These are phyloP conservation scores for Pachyramphus minor DNA, from an alignment of 2,113 vertebrate species.

Conservation along the genomic window DNA sequence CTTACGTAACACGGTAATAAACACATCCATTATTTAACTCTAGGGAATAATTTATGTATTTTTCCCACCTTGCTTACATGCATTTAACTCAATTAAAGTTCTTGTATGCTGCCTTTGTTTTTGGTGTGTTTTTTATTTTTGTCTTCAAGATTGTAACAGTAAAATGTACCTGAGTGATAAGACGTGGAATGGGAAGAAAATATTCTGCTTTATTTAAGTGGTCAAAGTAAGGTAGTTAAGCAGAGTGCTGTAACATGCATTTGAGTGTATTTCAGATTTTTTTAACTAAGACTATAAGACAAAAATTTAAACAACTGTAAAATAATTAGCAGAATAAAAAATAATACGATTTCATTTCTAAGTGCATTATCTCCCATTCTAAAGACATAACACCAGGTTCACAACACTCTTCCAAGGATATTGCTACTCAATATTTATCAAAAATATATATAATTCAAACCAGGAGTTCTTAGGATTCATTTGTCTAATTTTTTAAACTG, in stretches of 20 bases:
- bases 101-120: not conserved
- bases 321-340: not conserved
- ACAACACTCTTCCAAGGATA: not conserved
- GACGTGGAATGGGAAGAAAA: not conserved
- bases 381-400: not conserved
- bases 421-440: not conserved
- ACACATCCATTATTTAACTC: not conserved
- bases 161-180: not conserved
- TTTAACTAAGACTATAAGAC: not conserved
- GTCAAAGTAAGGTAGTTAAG: not conserved
- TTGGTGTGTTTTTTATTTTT: not conserved
- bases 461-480: not conserved
- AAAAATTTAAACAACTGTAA: not conserved
- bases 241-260: not conserved
- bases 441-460: not conserved
- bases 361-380: not conserved
- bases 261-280: not conserved
- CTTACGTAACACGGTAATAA: not conserved
- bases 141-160: not conserved
- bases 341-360: accelerated
- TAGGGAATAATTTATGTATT: not conserved
- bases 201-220: not conserved
- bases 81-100: not conserved
- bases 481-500: not conserved
- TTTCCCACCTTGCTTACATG: not conserved